phyloP scores from a whole-genome alignment of 2,888 invertebrate species.

The Rhagonycha fulva region DNA sequence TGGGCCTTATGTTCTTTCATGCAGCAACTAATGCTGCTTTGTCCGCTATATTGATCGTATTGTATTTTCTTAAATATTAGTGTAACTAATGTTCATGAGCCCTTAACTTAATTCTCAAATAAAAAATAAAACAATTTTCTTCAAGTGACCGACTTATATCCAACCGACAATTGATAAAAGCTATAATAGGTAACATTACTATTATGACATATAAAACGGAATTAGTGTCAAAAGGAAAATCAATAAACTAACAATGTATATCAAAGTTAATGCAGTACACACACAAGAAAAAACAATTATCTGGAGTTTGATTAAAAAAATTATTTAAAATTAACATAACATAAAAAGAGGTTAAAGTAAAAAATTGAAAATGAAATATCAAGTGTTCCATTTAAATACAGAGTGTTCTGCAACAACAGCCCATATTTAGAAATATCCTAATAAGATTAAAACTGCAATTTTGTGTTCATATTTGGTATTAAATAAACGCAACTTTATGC shows the following conservation, averaged over 20 bases:
- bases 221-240: neutral
- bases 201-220: neutral
- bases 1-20: too few relatives aligned
- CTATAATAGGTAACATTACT: neutral
- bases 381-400: neutral
- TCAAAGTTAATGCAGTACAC: neutral
- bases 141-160: neutral
- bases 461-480: neutral
- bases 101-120: too few relatives aligned
- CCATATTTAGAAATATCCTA: neutral
- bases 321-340: neutral
- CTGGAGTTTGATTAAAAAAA: neutral
- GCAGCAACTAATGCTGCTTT: too few relatives aligned
- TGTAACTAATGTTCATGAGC: too few relatives aligned
- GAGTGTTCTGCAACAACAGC: neutral
- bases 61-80: too few relatives aligned
- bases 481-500: neutral
- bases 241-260: neutral
- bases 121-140: neutral
- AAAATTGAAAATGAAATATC: neutral
- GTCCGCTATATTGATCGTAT: too few relatives aligned
- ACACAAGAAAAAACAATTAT: neutral
- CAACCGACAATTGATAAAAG: neutral
- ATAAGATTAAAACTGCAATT: neutral
- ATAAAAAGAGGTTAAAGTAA: neutral